A percentile compares a stretch with the other conserved stretches of the same genome.
These are phyloP conservation scores for Oncorhynchus mykiss DNA, from an alignment of 2,113 vertebrate genomes.

Conservation along the genomic window DNA sequence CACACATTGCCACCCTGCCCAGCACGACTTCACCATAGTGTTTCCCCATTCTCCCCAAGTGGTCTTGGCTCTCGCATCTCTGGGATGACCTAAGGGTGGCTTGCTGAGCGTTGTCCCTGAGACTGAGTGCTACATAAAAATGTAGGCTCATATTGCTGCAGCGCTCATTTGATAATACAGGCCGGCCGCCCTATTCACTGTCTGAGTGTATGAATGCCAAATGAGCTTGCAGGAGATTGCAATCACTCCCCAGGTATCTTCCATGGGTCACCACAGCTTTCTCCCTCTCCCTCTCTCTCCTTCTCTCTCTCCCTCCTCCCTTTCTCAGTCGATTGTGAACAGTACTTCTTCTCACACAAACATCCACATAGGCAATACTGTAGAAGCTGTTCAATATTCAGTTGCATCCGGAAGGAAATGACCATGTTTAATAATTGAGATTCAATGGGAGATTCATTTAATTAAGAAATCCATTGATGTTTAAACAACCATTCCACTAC, in stretches of 20 bases:
- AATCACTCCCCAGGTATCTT: constrained; percentile 25
- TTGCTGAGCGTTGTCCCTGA: not conserved
- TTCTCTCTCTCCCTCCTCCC: not conserved
- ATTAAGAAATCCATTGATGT: not conserved
- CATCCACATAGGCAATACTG: too few relatives aligned
- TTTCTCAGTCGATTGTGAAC: not conserved
- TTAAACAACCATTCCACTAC: not conserved
- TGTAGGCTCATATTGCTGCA: not conserved
- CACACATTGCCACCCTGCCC: too few relatives aligned
- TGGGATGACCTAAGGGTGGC: not conserved
- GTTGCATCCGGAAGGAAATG: too few relatives aligned
- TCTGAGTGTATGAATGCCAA: constrained; percentile 11
- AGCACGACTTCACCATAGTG: not conserved
- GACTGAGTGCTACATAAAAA: not conserved
- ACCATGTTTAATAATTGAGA: not conserved
- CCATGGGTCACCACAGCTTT: constrained; percentile 11
- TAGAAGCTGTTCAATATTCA: too few relatives aligned
- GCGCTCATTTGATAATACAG: not conserved
- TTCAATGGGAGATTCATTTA: not conserved
- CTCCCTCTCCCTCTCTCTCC: not conserved
- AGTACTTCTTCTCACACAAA: not conserved
- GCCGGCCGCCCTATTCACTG: not conserved
- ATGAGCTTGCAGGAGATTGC: constrained; percentile 22
- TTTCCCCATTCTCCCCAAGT: not conserved
- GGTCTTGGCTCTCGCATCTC: not conserved